phyloP scores from a whole-genome alignment of 2,888 invertebrate genomes.

The Idaea straminata region DNA sequence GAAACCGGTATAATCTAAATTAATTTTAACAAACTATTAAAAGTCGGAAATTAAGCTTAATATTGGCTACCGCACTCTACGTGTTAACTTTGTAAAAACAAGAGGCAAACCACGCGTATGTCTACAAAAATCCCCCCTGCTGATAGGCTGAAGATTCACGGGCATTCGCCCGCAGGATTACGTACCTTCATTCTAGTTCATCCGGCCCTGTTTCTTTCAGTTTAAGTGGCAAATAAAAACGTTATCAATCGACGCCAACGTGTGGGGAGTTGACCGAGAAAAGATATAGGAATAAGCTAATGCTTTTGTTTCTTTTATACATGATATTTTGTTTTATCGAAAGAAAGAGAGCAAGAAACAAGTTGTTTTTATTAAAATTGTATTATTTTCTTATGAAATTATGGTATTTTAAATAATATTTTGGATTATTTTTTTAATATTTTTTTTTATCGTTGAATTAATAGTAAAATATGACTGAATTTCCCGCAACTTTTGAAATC shows the following conservation, averaged over 20 bases:
- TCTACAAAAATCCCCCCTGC: constrained; percentile 21
- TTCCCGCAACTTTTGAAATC: too few species aligned
- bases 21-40: too few species aligned
- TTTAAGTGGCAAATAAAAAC: constrained; percentile 57
- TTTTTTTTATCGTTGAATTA: too few species aligned
- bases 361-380: too few species aligned
- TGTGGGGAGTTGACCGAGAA: neutral
- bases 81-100: neutral
- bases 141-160: constrained; percentile 27
- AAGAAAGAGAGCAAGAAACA: too few species aligned
- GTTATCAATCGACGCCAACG: constrained; percentile 48
- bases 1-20: too few species aligned
- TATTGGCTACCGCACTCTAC: neutral
- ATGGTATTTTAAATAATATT: too few species aligned
- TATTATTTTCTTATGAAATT: too few species aligned
- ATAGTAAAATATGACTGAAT: too few species aligned
- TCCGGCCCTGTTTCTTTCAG: constrained; percentile 45
- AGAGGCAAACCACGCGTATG: constrained; percentile 8
- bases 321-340: neutral
- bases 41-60: too few species aligned
- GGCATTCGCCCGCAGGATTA: constrained; percentile 27
- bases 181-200: constrained; percentile 42
- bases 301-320: neutral
- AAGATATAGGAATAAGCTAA: constrained; percentile 19
- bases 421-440: too few species aligned